These are phyloP conservation scores for Limnephilus lunatus DNA, from an alignment of 2,888 invertebrate genomes.

Conservation along the genomic window DNA sequence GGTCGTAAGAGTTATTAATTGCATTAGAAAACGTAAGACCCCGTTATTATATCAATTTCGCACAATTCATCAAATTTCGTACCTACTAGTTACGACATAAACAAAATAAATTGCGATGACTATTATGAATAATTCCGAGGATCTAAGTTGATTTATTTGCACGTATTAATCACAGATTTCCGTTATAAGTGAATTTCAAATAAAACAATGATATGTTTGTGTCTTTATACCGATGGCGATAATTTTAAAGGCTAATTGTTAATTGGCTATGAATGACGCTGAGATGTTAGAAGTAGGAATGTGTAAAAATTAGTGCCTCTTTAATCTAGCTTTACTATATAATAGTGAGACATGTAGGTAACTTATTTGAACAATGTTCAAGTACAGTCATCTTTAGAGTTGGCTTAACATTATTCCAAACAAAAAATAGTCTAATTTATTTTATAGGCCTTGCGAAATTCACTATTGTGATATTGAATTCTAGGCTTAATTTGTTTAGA, in stretches of 20 bases:
- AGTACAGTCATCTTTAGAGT: neutral
- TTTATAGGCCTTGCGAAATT: neutral
- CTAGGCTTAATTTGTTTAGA: neutral
- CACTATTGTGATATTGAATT: neutral
- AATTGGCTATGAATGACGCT: constrained; percentile 65
- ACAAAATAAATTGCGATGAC: neutral
- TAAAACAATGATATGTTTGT: constrained; percentile 53
- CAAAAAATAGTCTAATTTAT: neutral
- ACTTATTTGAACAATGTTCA: neutral
- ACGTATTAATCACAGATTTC: neutral
- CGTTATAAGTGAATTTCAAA: neutral
- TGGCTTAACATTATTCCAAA: neutral
- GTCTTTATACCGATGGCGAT: constrained; percentile 54
- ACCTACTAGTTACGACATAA: neutral
- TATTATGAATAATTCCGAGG: neutral
- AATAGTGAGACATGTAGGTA: constrained; percentile 2
- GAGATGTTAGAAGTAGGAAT: constrained; percentile 56
- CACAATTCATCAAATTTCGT: neutral
- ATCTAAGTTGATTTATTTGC: neutral
- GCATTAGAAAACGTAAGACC: no score
- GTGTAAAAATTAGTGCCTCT: constrained; percentile 65
- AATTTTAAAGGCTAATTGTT: constrained; percentile 65
- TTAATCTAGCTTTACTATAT: constrained; percentile 53
- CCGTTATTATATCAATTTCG: no score
- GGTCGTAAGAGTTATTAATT: neutral